These are phyloP conservation scores for Syngnathus scovelli DNA, from an alignment of 2,113 vertebrate genomes.

Conservation along the genomic window DNA sequence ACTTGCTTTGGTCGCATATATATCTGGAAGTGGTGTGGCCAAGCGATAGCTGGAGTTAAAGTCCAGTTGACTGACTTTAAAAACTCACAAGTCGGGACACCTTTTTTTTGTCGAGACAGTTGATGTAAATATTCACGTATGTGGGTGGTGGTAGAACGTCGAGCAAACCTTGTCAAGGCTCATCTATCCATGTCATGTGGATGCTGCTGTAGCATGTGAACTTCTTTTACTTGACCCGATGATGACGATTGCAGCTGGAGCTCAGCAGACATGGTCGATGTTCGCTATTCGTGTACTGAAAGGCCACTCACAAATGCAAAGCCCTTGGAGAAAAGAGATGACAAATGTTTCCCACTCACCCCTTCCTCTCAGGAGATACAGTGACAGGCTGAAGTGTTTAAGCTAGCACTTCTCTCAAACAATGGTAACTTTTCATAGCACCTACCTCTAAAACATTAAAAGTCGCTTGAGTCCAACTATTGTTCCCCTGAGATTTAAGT, in stretches of 20 bases:
- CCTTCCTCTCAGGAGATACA: conserved; percentile 18
- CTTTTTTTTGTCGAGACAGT: conserved; percentile 12
- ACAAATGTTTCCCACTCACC: conserved; percentile 27
- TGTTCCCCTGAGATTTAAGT: not conserved
- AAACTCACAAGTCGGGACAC: not conserved
- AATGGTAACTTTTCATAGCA: conserved; percentile 22
- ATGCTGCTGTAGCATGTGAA: conserved; percentile 41
- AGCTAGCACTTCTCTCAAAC: conserved; percentile 20
- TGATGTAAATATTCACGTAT: conserved; percentile 27
- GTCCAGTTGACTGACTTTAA: not conserved
- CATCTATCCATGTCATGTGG: conserved; percentile 61
- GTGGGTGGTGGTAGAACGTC: conserved; percentile 33
- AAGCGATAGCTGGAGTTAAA: not conserved
- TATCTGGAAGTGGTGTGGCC: not conserved
- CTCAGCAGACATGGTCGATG: conserved; percentile 50
- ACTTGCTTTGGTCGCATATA: conserved; percentile 41
- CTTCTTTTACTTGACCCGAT: conserved; percentile 54
- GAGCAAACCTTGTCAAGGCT: conserved; percentile 35
- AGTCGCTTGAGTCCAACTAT: conserved; percentile 1
- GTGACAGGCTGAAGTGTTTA: conserved; percentile 30
- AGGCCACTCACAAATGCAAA: conserved; percentile 21
- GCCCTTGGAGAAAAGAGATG: conserved; percentile 10
- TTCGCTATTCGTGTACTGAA: conserved; percentile 37
- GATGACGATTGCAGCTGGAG: conserved; percentile 69
- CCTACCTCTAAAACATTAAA: conserved; percentile 2